phyloP scores from a whole-genome alignment of 2,797 vertebrate species.

The Molossus molossus region DNA sequence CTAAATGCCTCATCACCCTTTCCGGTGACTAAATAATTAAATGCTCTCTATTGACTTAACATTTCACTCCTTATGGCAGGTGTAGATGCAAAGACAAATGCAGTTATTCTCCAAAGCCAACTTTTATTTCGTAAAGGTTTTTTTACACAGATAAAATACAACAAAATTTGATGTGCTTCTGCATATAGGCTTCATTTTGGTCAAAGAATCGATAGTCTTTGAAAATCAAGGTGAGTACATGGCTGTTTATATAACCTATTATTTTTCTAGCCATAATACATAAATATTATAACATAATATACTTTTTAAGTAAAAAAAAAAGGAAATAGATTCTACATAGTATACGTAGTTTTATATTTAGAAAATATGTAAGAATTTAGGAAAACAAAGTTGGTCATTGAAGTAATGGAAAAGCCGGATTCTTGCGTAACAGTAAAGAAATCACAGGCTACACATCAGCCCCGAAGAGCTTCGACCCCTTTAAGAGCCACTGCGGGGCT shows the following conservation, averaged over 20 bases:
- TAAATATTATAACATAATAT: slow-evolving; percentile 7
- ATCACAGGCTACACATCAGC: background rate
- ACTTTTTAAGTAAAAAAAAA: slow-evolving; percentile 46
- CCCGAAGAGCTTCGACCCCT: background rate
- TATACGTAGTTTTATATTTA: background rate
- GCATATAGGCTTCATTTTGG: slow-evolving; percentile 22
- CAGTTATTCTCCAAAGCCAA: slow-evolving; percentile 60
- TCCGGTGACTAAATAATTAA: slow-evolving; percentile 80
- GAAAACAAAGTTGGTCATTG: background rate
- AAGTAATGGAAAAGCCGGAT: background rate
- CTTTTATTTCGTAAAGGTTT: slow-evolving; percentile 35
- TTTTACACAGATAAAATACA: slow-evolving; percentile 35
- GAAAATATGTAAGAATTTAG: slow-evolving; percentile 29
- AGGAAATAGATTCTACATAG: slow-evolving; percentile 9
- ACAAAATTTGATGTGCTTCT: slow-evolving; percentile 55
- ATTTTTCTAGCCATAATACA: background rate
- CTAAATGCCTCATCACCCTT: slow-evolving; percentile 79
- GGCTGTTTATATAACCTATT: slow-evolving; percentile 43
- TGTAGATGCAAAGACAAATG: slow-evolving; percentile 70
- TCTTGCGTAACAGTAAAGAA: background rate
- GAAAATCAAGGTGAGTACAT: slow-evolving; percentile 66
- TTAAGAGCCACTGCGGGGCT: slow-evolving; percentile 63
- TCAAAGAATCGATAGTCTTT: slow-evolving; percentile 49
- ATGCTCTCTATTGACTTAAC: slow-evolving; percentile 77
- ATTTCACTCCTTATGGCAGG: slow-evolving; percentile 73